phyloP scores from a whole-genome alignment of 1,140 invertebrate genomes.

The Halesus radiatus region DNA sequence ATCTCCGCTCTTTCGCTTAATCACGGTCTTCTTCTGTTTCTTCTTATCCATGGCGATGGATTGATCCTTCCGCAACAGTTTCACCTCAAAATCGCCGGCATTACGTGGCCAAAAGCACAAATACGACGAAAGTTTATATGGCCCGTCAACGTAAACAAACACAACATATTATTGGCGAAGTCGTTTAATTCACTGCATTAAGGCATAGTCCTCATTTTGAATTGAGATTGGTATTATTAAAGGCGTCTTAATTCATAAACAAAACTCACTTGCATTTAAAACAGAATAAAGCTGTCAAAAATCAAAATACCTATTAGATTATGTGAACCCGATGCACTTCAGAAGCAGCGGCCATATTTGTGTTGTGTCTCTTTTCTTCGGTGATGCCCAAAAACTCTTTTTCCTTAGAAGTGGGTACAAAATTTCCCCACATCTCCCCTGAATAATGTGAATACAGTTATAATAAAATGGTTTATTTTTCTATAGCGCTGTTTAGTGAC shows the following conservation, averaged over 20 bases:
- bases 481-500: too few relatives aligned
- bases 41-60: slow-evolving; percentile 68
- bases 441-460: too few relatives aligned
- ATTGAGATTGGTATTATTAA: neutral
- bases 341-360: slow-evolving; percentile 40
- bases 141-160: slow-evolving; percentile 32
- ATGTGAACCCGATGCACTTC: slow-evolving; percentile 2
- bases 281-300: slow-evolving; percentile 24
- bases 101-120: neutral
- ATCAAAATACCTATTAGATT: slow-evolving; percentile 2
- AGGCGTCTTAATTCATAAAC: neutral
- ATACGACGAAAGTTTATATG: neutral
- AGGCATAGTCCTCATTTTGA: neutral
- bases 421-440: too few relatives aligned
- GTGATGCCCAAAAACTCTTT: too few relatives aligned
- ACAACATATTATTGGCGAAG: slow-evolving; percentile 30
- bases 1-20: slow-evolving; percentile 68
- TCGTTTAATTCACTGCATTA: neutral
- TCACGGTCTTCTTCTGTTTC: slow-evolving; percentile 67
- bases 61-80: slow-evolving; percentile 43
- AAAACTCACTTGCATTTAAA: slow-evolving; percentile 1
- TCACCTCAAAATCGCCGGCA: slow-evolving; percentile 11
- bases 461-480: too few relatives aligned
- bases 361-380: slow-evolving; percentile 37
- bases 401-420: too few relatives aligned